These are phyloP conservation scores for Erpornis zantholeuca DNA, from an alignment of 2,113 vertebrate genomes.

Conservation along the genomic window DNA sequence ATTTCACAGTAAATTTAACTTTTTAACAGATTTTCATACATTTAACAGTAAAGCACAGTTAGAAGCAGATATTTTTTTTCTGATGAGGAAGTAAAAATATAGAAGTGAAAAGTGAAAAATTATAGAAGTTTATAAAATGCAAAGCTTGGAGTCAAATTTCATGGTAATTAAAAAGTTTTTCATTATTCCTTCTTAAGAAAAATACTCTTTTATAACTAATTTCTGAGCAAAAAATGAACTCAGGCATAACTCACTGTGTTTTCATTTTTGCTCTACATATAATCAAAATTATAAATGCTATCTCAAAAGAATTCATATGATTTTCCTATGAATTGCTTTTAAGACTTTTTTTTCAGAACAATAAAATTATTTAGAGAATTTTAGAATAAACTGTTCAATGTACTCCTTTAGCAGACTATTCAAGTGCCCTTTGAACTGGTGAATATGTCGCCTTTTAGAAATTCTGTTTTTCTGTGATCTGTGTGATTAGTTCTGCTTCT, in stretches of 20 bases:
- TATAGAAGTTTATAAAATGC: background rate
- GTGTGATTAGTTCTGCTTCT: background rate
- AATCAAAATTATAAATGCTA: background rate
- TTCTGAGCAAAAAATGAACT: background rate
- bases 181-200: background rate
- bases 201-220: background rate
- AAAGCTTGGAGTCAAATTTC: background rate
- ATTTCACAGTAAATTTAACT: slow-evolving; percentile 41
- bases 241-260: background rate
- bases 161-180: background rate
- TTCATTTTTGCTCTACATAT: background rate
- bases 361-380: background rate
- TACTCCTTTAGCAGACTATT: background rate
- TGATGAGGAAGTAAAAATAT: background rate
- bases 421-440: background rate
- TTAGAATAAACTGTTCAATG: background rate
- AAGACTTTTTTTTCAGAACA: background rate
- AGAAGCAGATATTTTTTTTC: background rate
- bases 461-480: background rate
- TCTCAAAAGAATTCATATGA: fast-evolving
- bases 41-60: background rate
- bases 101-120: no score
- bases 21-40: slow-evolving; percentile 35
- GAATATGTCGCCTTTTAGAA: background rate
- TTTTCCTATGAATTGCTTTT: background rate